Base-by-base conservation (phyloP, 2,113 vertebrate species). In the Amia ocellicauda region DNA sequence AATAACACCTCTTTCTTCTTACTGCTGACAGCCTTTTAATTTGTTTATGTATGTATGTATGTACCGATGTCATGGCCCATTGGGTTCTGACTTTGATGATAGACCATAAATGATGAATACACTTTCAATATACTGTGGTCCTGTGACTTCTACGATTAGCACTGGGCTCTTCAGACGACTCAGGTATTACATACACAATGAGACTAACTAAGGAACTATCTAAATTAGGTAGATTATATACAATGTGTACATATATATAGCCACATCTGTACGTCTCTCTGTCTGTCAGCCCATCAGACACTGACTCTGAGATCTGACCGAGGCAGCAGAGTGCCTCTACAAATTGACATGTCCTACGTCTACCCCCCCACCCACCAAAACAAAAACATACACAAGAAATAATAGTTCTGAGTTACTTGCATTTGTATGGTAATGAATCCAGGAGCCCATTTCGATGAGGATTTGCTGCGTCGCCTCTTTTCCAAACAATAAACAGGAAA, bases 391-490 rank as follows among this genome's bases (percentile, higher is more conserved):
- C 11, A 17, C 13, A 26, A 20, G 45, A 57, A 24, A 55, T 29
- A 23, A 61, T 52, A 60, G 64, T 65, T 58, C 20, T 29, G 24
- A 40, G 29, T 47, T 19, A 20, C 1, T 36, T 10, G 31, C 17
- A 59, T 69, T 54, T 47, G 62, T 69, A 69, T 64, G 51, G 41
- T 61, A 69, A 65, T 61, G 31, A 17, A n/a, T n/a, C n/a, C 47
- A 5, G 17, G 20, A 31, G 10, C 14, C 14, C 26, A 29, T 52
- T 58, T 51, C 14, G 53, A 36, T 22, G 1, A 8, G 50, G 45
- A 58, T 47, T 24, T 43, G 54, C 17, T 45, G 36, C 24, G 23
- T 41, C 9, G 47, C 47, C 22, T 22, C 53, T 57, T 62, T 57
- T 51, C 42, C 51, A 57, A 4, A 57, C 58, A 49, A 60, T 66